A percentile compares a stretch with the other conserved stretches of the same genome.
These are phyloP conservation scores for Dasysyrphus albostriatus DNA, from an alignment of 2,888 invertebrate species.

Conservation along the genomic window DNA sequence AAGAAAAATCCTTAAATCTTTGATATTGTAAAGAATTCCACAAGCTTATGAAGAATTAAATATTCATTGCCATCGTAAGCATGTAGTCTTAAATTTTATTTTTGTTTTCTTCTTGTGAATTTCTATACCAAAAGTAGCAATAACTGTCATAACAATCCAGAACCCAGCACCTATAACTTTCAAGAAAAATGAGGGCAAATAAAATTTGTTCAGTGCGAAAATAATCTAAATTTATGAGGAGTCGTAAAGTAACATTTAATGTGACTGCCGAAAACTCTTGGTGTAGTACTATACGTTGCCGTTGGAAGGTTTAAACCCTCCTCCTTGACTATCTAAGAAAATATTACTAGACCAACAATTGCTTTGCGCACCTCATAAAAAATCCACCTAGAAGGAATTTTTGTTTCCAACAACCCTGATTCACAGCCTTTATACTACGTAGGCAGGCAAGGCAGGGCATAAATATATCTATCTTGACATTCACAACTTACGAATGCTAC, in stretches of 20 bases:
- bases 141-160: conserved; percentile 24
- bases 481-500: conserved; percentile 53
- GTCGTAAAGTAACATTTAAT: conserved; percentile 72
- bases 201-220: conserved; percentile 71
- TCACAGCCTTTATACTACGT: not conserved
- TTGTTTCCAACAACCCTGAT: not conserved
- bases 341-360: conserved; percentile 44
- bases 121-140: not conserved
- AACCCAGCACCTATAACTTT: conserved; percentile 26
- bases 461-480: conserved; percentile 13
- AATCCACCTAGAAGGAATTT: not conserved
- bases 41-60: not conserved
- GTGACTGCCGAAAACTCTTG: conserved; percentile 59
- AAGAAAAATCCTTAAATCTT: too few species aligned
- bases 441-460: not conserved
- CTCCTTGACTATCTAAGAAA: not conserved
- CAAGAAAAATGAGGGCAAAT: conserved; percentile 56
- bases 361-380: conserved; percentile 49
- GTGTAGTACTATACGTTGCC: not conserved
- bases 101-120: not conserved
- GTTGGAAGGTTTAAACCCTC: not conserved
- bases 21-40: too few species aligned
- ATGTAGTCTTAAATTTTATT: not conserved
- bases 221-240: conserved; percentile 70
- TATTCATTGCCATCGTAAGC: not conserved